Evolutionary conservation across 1,140 invertebrate species (phyloP), one percentile per base, ranked within the genome.

Genomic region (Tribolium madens): DNA sequence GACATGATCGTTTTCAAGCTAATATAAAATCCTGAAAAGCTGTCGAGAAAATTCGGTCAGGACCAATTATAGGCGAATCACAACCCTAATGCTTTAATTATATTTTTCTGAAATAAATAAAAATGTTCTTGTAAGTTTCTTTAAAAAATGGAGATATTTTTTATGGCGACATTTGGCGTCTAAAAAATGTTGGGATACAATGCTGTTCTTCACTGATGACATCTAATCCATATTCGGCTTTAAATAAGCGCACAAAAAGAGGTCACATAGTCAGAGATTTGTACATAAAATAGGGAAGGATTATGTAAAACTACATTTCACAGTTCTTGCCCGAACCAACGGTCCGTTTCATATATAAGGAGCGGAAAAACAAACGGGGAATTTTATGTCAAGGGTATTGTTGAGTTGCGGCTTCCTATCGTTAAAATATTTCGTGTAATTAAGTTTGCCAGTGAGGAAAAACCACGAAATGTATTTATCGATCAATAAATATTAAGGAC

Each of bases 241-340:
- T 17, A 53, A 53, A 53, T 7, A 26, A 26, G 52, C 14, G 9
- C n/a, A 17, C 10, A 57, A 26, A 26, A 57, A 17, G 52, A 57
- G 15, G 52, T 57, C 52, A 26, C 21, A 18, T 21, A 17, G 52
- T 26, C 17, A 17, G 52, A 57, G 52, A 57, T 57, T 26, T 57
- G 18, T 57, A 18, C 13, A 57, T 57, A 57, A 57, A 21, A 26
- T 57, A 57, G 52, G 18, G 52, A 57, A 57, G 52, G 18, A 57
- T 57, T 57, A 57, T 57, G 52, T 57, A 57, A 57, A 57, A 57
- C 52, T 57, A 57, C 15, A 57, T 57, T 57, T 57, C 52, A 57
- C 52, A 18, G 52, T 57, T 57, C 18, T 57, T 50, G 48, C 48
- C 13, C 13, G 13, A 50, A 50, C 48, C 48, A 50, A 50, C 48